phyloP scores from a whole-genome alignment of 2,113 vertebrate genomes.

The Erinaceus europaeus region DNA sequence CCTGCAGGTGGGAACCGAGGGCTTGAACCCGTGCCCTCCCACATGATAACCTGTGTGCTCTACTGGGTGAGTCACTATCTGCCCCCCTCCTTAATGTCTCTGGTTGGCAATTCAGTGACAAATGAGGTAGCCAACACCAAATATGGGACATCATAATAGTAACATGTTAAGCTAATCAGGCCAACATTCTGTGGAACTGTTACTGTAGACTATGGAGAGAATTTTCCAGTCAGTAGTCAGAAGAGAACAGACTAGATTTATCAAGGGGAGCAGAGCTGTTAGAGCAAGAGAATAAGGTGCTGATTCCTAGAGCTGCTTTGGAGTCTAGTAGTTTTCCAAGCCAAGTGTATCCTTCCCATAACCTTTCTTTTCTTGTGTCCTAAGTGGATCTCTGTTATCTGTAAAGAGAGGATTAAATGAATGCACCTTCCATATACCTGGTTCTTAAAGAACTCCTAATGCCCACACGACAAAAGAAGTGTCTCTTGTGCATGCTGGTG shows the following conservation, averaged over 20 bases:
- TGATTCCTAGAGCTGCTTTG: neutral
- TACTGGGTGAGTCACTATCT: too few species aligned
- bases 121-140: neutral
- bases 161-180: neutral
- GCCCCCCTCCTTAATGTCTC: too few species aligned
- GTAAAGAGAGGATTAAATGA: constrained; percentile 18
- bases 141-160: neutral
- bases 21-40: too few species aligned
- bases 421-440: neutral
- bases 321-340: neutral
- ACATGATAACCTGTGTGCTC: too few species aligned
- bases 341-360: neutral
- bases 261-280: neutral
- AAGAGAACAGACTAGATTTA: neutral
- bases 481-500: neutral
- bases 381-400: neutral
- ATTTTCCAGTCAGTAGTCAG: constrained; percentile 26
- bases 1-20: too few species aligned
- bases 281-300: neutral
- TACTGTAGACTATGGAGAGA: neutral
- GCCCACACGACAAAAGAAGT: neutral
- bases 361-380: neutral
- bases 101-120: constrained; percentile 3
- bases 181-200: neutral
- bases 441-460: constrained; percentile 20